Base-by-base conservation (phyloP, 2,113 vertebrate genomes). In the Callaeas wilsoni region DNA sequence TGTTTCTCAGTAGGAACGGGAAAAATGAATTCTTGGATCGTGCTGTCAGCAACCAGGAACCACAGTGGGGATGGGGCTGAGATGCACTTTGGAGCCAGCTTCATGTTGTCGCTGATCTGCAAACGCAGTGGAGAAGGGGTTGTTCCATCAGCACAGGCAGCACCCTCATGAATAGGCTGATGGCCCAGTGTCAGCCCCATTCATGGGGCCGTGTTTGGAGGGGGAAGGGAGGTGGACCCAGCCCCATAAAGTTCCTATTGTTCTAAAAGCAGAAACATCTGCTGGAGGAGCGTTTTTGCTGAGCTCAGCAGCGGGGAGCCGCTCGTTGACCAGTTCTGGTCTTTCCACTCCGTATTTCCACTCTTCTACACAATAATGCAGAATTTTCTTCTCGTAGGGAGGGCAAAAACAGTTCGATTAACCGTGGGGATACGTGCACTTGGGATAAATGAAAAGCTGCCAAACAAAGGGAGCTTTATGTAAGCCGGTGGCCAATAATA, bases 251-350 rank as follows among this genome's bases (percentile, higher is more conserved):
- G 96, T 96, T 97, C 65, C 96, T 82, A 95, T 96, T 97, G 97
- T 96, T 97, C 94, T 68, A 44, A 93, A 94, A 94, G 88, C 93
- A 97, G 95, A 95, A 96, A 93, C 94, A 96, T 97, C 96, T 97
- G 95, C 95, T 94, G 90, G 93, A 95, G 90, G 18, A 79, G 94
- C 14, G 1, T 85, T 96, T 97, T 50, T 81, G 96, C 97, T 96
- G 96, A 96, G 96, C 74, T 96, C 96, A 96, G 97, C 96, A 96
- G 93, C 83, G 59, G 94, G 94, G 94, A 95, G 93, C 97, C 22
- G 1, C 94, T 91, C 17, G 35, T 42, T 93, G 85, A 88, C 96
- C 89, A 67, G 53, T 82, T 69, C 92, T 84, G 93, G 44, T 65
- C 91, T 83, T 80, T 94, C 93, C 96, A 87, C 79, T 92, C 88